Evolutionary conservation across 2,113 vertebrate species (phyloP), one percentile per base, ranked within the genome.

Genomic region (Burhinus bistriatus): DNA sequence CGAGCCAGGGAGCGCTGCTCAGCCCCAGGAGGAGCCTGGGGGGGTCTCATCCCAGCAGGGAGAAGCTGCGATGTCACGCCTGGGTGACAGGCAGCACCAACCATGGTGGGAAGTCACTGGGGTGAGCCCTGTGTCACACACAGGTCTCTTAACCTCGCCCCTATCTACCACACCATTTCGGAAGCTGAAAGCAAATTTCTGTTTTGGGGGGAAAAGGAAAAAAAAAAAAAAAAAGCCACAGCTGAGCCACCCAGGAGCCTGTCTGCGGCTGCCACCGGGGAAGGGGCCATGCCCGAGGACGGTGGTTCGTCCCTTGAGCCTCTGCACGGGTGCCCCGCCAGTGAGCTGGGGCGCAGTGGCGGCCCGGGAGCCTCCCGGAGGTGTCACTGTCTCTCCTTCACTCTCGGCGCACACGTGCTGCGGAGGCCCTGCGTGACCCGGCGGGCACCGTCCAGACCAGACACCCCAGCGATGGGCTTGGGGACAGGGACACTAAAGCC

Each of bases 271-370:
- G 62, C 45, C 3, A 3, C 15, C 3, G 2, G 15, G 10, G 12
- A 66, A 65, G 4, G 3, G n/a, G 34, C 59, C 0, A 0, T 11
- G 52, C 55, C 51, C 32, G 58, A 36, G 42, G 61, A 49, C 1
- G 0, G 27, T 10, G 18, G 8, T 26, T 40, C 62, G 61, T 58
- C 65, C 27, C 68, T 25, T 0, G 0, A 45, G 52, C 22, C n/a
- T 44, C 27, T 36, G 25, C 23, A 54, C 1, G 1, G 11, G n/a
- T 47, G 44, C 16, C 27, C 68, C 5, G 4, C 23, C 38, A 32
- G 36, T 0, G 0, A 80, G 87, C 58, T 21, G 25, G 16, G 44
- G 42, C 5, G 11, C 66, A 64, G 79, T 7, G 1, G 38, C 2
- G 10, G 32, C 29, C 25, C 45, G 26, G 27, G 70, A 85, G 40